Evolutionary conservation across 2,797 vertebrate species (phyloP).

Genomic region (Diplodus sargus): DNA sequence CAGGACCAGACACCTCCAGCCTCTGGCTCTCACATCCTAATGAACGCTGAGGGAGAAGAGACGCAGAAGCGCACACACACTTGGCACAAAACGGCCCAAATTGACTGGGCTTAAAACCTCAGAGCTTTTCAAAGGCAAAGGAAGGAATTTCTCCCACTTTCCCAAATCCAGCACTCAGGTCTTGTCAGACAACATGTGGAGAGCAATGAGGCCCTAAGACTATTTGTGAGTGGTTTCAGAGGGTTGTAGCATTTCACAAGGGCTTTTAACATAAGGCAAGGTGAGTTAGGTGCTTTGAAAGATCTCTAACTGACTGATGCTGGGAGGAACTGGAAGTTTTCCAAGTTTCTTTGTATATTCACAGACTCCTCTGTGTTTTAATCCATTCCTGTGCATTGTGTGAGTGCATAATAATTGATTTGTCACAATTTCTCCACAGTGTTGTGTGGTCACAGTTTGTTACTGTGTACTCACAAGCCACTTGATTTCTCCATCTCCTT

Average conservation of each 20-base stretch:
- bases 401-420: background rate
- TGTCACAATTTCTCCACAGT: background rate
- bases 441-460: conserved; percentile 10
- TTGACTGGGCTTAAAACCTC: conserved; percentile 78
- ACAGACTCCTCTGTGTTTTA: conserved; percentile 30
- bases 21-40: conserved; percentile 83
- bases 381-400: conserved; percentile 19
- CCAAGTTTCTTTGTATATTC: conserved; percentile 32
- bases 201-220: conserved; percentile 64
- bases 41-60: conserved; percentile 77
- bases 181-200: conserved; percentile 74
- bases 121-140: conserved; percentile 76
- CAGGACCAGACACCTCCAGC: conserved; percentile 79
- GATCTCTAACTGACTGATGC: conserved; percentile 43
- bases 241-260: conserved; percentile 63
- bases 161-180: conserved; percentile 69
- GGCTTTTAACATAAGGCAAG: conserved; percentile 64
- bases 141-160: conserved; percentile 65
- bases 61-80: conserved; percentile 62
- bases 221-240: conserved; percentile 68
- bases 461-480: conserved; percentile 85
- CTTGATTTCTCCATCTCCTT: conserved; percentile 87
- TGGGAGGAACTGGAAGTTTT: conserved; percentile 37
- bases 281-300: conserved; percentile 60
- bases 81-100: conserved; percentile 75